These are phyloP conservation scores for Drosophila monieri DNA, from an alignment of 2,888 invertebrate species.

Conservation along the genomic window DNA sequence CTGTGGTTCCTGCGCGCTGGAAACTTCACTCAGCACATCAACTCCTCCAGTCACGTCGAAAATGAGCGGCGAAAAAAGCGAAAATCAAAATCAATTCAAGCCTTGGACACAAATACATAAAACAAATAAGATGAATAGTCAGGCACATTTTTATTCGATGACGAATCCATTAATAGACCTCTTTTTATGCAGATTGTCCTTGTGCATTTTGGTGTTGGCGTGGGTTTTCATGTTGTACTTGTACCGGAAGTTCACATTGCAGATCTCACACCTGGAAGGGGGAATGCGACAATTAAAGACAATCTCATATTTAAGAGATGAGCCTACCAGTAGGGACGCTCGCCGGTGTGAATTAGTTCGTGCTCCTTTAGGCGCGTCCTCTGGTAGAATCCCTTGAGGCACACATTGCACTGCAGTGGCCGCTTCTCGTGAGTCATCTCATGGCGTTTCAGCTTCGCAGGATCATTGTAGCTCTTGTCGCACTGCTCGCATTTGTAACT, in stretches of 20 bases:
- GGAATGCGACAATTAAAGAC: not conserved
- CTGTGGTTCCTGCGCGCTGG: slow-evolving; percentile 69
- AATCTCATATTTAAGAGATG: not conserved
- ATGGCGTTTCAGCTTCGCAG: slow-evolving; percentile 52
- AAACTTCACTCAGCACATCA: slow-evolving; percentile 62
- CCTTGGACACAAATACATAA: slow-evolving; percentile 11
- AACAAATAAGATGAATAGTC: not conserved
- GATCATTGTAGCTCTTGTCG: slow-evolving; percentile 77
- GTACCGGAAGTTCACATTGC: slow-evolving; percentile 60
- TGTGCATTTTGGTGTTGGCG: slow-evolving; percentile 64
- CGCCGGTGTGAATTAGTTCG: slow-evolving; percentile 62
- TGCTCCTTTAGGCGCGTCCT: slow-evolving; percentile 56
- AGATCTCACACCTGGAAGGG: slow-evolving; percentile 62
- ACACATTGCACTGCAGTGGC: slow-evolving; percentile 63
- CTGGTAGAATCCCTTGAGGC: slow-evolving; percentile 58
- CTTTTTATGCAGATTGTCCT: slow-evolving; percentile 55
- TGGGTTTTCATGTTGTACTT: slow-evolving; percentile 61
- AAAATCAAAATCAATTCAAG: slow-evolving; percentile 35
- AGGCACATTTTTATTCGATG: slow-evolving; percentile 9
- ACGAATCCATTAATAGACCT: slow-evolving; percentile 3
- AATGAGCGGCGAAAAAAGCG: slow-evolving; percentile 55
- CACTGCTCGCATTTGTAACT: slow-evolving; percentile 85
- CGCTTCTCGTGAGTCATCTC: slow-evolving; percentile 60
- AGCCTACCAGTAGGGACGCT: slow-evolving; percentile 58
- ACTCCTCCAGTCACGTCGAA: slow-evolving; percentile 58